These are phyloP conservation scores for Oreochromis aureus DNA, from an alignment of 2,113 vertebrate species.

Conservation along the genomic window DNA sequence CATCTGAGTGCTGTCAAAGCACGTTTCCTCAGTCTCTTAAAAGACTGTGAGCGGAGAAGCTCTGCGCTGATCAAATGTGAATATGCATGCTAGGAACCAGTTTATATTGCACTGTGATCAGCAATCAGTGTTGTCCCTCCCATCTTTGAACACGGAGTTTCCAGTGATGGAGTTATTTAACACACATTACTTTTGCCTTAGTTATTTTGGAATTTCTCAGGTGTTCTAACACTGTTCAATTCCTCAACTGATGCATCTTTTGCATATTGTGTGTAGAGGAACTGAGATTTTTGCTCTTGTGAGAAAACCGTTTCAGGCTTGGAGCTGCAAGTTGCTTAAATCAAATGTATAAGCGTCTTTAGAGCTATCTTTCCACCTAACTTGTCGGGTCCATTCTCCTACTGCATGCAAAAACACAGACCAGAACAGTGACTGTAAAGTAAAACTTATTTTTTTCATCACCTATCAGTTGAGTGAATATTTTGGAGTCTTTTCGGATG, in stretches of 20 bases:
- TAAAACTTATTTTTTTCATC: neutral
- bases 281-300: neutral
- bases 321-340: neutral
- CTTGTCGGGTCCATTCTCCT: neutral
- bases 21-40: conserved; percentile 30
- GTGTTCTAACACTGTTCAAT: neutral
- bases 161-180: neutral
- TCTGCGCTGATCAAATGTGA: conserved; percentile 36
- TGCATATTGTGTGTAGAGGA: neutral
- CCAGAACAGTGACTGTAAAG: neutral
- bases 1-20: conserved; percentile 33
- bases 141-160: neutral
- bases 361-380: neutral
- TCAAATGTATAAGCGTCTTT: neutral
- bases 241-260: neutral
- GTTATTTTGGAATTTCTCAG: neutral
- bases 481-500: neutral
- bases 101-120: conserved; percentile 14
- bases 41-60: conserved; percentile 25
- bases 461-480: neutral
- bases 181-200: neutral
- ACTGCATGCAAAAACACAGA: neutral
- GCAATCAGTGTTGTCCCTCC: neutral
- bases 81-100: neutral
- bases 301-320: neutral